A percentile compares a stretch with the other conserved stretches of the same genome.
Evolutionary conservation across 2,888 invertebrate species (phyloP).

Genomic region (Piscicola geometra): DNA sequence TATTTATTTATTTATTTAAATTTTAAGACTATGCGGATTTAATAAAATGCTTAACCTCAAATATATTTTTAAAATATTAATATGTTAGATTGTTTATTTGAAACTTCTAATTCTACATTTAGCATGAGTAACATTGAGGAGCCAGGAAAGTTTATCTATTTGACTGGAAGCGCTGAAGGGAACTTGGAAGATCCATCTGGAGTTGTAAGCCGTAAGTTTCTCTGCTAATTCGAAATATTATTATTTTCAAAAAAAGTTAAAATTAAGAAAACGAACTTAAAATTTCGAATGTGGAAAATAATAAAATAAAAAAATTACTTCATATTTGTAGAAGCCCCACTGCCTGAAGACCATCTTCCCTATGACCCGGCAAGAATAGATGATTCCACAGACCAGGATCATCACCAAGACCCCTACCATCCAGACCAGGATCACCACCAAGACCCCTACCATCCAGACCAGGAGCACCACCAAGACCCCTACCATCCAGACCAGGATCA

Average conservation of each 20-base stretch:
- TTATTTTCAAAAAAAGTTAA: not conserved
- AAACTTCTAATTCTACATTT: too few species aligned
- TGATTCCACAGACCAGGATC: not conserved
- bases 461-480: constrained; percentile 1
- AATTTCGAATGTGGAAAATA: not conserved
- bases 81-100: too few species aligned
- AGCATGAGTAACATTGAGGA: constrained; percentile 66
- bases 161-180: constrained; percentile 64
- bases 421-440: not conserved
- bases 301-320: not conserved
- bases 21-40: too few species aligned
- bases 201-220: not conserved
- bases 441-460: not conserved
- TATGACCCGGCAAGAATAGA: not conserved
- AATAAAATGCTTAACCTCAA: too few species aligned
- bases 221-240: not conserved
- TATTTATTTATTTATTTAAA: too few species aligned
- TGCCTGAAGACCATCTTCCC: not conserved
- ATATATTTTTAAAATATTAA: too few species aligned
- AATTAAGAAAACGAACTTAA: not conserved
- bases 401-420: not conserved
- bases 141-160: constrained; percentile 80
- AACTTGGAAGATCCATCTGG: not conserved
- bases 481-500: not conserved
- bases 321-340: too few species aligned